phyloP scores from a whole-genome alignment of 1,140 invertebrate genomes.

The Acromyrmex heyeri region DNA sequence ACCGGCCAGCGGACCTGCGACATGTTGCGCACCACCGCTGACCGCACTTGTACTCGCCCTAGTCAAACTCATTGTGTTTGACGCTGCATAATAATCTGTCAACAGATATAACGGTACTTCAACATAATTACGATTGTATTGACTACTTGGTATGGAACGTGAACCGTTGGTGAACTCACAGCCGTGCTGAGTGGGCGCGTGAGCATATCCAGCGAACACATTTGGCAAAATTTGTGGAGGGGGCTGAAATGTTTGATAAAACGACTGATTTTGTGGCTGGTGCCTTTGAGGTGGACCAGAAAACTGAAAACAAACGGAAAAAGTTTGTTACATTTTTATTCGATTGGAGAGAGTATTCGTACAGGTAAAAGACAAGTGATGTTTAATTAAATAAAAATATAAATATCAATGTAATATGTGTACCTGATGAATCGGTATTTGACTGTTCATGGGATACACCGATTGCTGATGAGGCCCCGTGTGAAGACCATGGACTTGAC shows the following conservation, averaged over 20 bases:
- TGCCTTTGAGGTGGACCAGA: conserved; percentile 78
- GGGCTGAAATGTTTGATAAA: conserved; percentile 74
- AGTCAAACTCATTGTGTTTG: conserved; percentile 77
- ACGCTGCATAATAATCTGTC: conserved; percentile 70
- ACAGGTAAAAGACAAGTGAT: conserved; percentile 14
- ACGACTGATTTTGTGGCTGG: conserved; percentile 78
- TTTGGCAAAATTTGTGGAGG: conserved; percentile 69
- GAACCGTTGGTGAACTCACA: conserved; percentile 76
- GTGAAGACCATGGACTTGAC: conserved; percentile 78
- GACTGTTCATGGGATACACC: conserved; percentile 79
- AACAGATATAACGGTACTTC: neutral
- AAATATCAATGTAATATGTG: conserved; percentile 31
- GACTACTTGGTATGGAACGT: neutral
- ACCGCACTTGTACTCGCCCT: conserved; percentile 79
- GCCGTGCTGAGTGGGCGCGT: conserved; percentile 69
- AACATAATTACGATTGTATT: neutral
- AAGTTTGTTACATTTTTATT: conserved; percentile 46
- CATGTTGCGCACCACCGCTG: conserved; percentile 80
- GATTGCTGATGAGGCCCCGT: conserved; percentile 77
- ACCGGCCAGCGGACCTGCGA: conserved; percentile 79
- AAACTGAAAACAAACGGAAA: conserved; percentile 77
- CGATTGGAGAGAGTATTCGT: neutral
- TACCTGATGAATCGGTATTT: conserved; percentile 79
- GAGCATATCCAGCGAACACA: conserved; percentile 71
- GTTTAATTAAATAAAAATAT: conserved; percentile 46